These are phyloP conservation scores for Drosophila niveifrons DNA, from an alignment of 2,888 invertebrate genomes.

Conservation along the genomic window DNA sequence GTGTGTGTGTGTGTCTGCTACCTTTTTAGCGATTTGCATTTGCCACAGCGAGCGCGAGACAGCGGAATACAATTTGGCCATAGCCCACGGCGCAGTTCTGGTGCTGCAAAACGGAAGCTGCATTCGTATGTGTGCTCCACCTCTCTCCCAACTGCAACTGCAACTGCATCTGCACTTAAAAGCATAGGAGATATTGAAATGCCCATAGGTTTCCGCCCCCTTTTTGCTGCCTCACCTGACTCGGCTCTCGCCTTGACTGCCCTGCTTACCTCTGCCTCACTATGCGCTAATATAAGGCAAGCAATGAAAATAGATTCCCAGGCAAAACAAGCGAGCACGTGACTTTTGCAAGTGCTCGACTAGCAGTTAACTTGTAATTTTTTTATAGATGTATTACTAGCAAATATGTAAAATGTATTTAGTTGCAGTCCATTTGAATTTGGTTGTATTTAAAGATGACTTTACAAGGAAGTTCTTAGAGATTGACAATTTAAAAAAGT, in stretches of 20 bases:
- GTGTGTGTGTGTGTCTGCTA: slow-evolving; percentile 62
- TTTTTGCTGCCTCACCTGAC: not conserved
- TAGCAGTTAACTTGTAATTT: not conserved
- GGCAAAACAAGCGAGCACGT: slow-evolving; percentile 7
- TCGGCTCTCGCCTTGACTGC: not conserved
- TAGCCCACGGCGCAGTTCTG: slow-evolving; percentile 46
- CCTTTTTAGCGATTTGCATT: slow-evolving; percentile 82
- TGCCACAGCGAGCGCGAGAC: slow-evolving; percentile 60
- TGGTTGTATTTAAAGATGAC: no score
- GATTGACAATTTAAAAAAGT: no score
- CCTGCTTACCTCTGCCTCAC: slow-evolving; percentile 42
- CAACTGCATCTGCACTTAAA: slow-evolving; percentile 60
- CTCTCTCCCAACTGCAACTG: slow-evolving; percentile 7
- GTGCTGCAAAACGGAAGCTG: slow-evolving; percentile 19
- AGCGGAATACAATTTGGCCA: slow-evolving; percentile 80
- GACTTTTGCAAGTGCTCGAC: not conserved
- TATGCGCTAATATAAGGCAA: slow-evolving; percentile 77
- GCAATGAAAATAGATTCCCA: slow-evolving; percentile 75
- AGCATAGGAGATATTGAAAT: slow-evolving; percentile 75
- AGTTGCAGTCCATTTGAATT: not conserved
- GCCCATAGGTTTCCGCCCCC: slow-evolving; percentile 57
- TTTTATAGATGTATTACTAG: not conserved
- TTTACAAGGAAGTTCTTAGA: no score
- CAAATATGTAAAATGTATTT: not conserved
- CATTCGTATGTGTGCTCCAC: slow-evolving; percentile 6